Evolutionary conservation across 1,140 invertebrate genomes (phyloP).

Genomic region (Hyles vespertilio): DNA sequence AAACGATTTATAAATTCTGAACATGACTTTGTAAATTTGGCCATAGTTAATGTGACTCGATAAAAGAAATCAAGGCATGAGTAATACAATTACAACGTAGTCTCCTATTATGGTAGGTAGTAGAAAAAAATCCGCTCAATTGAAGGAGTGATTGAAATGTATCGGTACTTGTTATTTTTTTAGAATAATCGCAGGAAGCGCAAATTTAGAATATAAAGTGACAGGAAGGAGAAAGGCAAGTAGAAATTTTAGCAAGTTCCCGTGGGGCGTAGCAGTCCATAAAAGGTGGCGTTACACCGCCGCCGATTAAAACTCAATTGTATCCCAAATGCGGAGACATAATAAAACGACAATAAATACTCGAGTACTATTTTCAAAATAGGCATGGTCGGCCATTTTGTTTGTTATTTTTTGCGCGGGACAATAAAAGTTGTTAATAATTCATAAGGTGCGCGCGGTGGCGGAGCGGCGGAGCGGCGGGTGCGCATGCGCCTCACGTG

Average conservation of each 20-base stretch:
- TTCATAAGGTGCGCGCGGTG: constrained; percentile 52
- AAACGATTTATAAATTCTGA: no score
- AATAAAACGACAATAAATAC: constrained; percentile 57
- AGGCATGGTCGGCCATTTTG: constrained; percentile 42
- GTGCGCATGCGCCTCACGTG: constrained; percentile 53
- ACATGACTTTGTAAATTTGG: no score
- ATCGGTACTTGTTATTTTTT: no score
- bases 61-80: no score
- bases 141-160: no score
- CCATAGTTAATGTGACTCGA: no score
- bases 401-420: constrained; percentile 39
- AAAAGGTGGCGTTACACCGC: constrained; percentile 7
- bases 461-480: constrained; percentile 19
- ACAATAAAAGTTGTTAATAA: constrained; percentile 69
- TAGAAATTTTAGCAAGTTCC: neutral
- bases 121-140: no score
- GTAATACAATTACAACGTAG: no score
- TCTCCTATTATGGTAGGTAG: no score
- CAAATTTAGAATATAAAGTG: no score
- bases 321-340: constrained; percentile 50
- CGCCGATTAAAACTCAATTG: constrained; percentile 31
- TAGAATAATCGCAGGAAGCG: no score
- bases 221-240: no score
- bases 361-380: constrained; percentile 58
- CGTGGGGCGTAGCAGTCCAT: neutral